Percentiles rank a stretch among this genome's conserved stretches.
These are phyloP conservation scores for Psephotus haematonotus DNA, from an alignment of 2,113 vertebrate genomes.

Conservation along the genomic window DNA sequence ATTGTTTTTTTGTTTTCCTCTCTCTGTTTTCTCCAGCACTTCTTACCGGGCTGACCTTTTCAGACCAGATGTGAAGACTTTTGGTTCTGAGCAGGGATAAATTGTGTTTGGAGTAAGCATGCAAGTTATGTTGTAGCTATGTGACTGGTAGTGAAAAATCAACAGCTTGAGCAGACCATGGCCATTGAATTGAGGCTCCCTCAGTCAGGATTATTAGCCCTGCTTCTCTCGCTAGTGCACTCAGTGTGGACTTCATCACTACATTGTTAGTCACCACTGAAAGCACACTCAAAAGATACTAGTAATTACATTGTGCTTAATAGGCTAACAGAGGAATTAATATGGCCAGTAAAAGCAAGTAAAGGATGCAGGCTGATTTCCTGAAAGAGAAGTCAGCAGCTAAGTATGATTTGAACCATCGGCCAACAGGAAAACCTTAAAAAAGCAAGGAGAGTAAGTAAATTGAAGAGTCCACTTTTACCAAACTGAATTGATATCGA, in stretches of 20 bases:
- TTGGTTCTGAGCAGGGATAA: rapidly evolving
- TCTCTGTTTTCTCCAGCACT: background rate
- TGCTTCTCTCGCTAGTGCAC: background rate
- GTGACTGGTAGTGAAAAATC: background rate
- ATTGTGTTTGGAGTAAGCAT: background rate
- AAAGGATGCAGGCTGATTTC: background rate
- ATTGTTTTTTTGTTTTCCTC: background rate
- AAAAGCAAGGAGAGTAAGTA: background rate
- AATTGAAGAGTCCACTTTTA: background rate
- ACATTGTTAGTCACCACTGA: background rate
- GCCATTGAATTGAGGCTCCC: background rate
- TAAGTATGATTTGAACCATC: background rate
- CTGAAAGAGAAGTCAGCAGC: background rate
- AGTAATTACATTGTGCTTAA: background rate
- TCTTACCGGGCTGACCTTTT: background rate
- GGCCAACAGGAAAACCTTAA: background rate
- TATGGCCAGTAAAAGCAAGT: background rate
- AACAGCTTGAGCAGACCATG: background rate
- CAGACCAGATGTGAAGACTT: background rate
- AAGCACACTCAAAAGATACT: background rate
- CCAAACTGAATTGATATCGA: background rate
- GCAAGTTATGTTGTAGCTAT: background rate
- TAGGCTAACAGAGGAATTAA: background rate
- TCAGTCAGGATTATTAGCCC: background rate
- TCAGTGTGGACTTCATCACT: background rate